Percentiles rank a stretch among this genome's conserved stretches.
Conservation (phyloP, 2,888 invertebrate species). For the Seira ritae region DNA sequence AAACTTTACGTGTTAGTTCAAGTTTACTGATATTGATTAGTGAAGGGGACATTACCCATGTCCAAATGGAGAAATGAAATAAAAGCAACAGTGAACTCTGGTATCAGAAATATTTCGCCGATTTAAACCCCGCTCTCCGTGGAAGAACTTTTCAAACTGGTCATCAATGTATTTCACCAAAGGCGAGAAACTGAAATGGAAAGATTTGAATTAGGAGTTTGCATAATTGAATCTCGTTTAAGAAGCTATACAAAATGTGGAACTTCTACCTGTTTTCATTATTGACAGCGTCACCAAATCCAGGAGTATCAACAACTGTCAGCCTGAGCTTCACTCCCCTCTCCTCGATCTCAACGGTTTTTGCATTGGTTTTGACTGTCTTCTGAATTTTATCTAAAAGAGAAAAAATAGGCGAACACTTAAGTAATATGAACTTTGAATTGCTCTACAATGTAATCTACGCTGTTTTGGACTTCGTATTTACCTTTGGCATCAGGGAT, state of each 20-base stretch:
- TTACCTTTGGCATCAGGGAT: constrained; percentile 72
- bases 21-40: too few species aligned
- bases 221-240: not conserved
- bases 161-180: constrained; percentile 98
- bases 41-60: constrained; percentile 83
- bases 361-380: constrained; percentile 95
- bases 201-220: not conserved
- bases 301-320: constrained; percentile 97
- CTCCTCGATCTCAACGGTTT: constrained; percentile 97
- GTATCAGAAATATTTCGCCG: constrained; percentile 97
- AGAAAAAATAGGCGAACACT: not conserved
- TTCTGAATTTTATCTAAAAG: constrained; percentile 76
- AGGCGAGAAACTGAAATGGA: constrained; percentile 85
- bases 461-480: too few species aligned
- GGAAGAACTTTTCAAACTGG: constrained; percentile 93
- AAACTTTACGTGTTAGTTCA: too few species aligned
- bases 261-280: constrained; percentile 84
- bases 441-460: too few species aligned
- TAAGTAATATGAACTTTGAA: too few species aligned
- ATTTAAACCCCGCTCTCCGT: constrained; percentile 96
- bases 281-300: constrained; percentile 96
- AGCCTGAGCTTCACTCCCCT: constrained; percentile 93
- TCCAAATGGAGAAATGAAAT: constrained; percentile 97
- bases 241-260: not conserved
- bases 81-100: constrained; percentile 97